Conservation (phyloP, 2,797 vertebrate genomes). For the Gymnodraco acuticeps region DNA sequence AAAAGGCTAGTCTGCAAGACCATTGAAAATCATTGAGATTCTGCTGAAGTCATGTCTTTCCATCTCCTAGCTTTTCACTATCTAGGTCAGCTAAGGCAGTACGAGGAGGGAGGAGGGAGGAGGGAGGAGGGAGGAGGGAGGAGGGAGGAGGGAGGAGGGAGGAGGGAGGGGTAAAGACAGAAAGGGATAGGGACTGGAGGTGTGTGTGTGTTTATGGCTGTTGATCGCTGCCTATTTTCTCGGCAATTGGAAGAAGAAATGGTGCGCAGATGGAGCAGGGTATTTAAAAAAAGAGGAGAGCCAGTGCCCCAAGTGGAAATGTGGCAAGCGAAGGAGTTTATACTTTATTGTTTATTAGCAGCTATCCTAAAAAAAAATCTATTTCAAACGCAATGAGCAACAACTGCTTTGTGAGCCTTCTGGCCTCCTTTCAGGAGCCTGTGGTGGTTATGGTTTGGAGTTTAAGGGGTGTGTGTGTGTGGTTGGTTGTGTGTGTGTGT, state of each 20-base stretch:
- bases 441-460: not conserved
- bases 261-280: conserved; percentile 44
- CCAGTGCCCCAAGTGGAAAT: conserved; percentile 32
- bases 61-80: conserved; percentile 56
- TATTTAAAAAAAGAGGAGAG: conserved; percentile 6
- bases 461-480: too few species aligned
- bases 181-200: conserved; percentile 5
- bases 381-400: conserved; percentile 55
- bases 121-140: conserved; percentile 15
- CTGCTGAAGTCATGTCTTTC: conserved; percentile 76
- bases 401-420: conserved; percentile 43
- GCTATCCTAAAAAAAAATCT: conserved; percentile 50
- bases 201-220: conserved; percentile 17
- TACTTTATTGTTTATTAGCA: conserved; percentile 62
- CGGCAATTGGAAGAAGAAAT: conserved; percentile 38
- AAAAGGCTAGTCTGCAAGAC: conserved; percentile 58
- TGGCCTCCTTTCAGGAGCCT: conserved; percentile 41
- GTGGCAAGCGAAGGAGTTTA: conserved; percentile 36
- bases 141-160: conserved; percentile 10
- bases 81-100: conserved; percentile 74
- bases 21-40: conserved; percentile 64
- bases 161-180: conserved; percentile 13
- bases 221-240: conserved; percentile 50
- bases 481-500: too few species aligned
- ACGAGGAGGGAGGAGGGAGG: conserved; percentile 24